Evolutionary conservation across 2,888 invertebrate genomes (phyloP).

Genomic region (Monochamus alternatus): DNA sequence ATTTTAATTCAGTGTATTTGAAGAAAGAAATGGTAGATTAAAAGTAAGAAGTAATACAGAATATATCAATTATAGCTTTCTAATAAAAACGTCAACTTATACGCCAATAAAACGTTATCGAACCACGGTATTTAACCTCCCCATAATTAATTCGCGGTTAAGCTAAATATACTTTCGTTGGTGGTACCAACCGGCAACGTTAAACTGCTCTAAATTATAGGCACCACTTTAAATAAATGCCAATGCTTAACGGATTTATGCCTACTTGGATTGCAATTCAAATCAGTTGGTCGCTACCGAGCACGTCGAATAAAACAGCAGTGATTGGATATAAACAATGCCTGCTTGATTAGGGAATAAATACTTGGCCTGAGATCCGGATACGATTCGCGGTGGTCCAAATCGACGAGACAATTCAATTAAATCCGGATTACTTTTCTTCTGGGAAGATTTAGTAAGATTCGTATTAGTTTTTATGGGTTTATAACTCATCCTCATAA

Average conservation of each 20-base stretch:
- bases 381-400: constrained; percentile 66
- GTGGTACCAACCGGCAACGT: constrained; percentile 31
- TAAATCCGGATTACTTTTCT: constrained; percentile 59
- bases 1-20: no score
- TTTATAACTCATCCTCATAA: constrained; percentile 18
- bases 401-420: constrained; percentile 68
- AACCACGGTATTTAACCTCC: constrained; percentile 32
- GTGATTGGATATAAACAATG: constrained; percentile 69
- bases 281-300: constrained; percentile 66
- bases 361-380: constrained; percentile 62
- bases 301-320: constrained; percentile 63
- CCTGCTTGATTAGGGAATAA: constrained; percentile 68
- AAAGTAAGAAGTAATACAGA: background rate
- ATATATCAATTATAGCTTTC: background rate
- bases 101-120: constrained; percentile 21
- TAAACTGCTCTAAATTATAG: constrained; percentile 62
- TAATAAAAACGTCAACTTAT: constrained; percentile 26
- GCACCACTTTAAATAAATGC: constrained; percentile 66
- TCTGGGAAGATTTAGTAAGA: constrained; percentile 43
- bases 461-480: constrained; percentile 4
- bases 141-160: constrained; percentile 41
- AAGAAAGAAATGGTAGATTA: no score
- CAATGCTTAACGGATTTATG: constrained; percentile 68
- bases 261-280: constrained; percentile 67
- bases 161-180: constrained; percentile 38